Evolutionary conservation across 2,797 vertebrate species (phyloP).

Genomic region (Parauchenoglanis ngamensis): DNA sequence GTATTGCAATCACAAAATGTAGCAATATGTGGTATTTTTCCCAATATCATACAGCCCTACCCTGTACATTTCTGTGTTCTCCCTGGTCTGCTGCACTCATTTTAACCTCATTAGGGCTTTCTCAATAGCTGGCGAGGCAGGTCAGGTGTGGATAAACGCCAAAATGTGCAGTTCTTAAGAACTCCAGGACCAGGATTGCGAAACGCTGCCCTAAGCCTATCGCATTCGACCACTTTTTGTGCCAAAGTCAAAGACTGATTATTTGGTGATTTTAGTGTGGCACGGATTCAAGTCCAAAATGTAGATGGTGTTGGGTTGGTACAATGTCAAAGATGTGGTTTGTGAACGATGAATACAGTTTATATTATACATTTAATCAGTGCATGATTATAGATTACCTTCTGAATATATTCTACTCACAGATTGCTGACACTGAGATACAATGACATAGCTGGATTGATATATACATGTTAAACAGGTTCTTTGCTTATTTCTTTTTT

Average conservation of each 20-base stretch:
- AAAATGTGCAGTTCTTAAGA: background rate
- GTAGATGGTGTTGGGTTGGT: conserved; percentile 29
- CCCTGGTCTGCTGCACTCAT: background rate
- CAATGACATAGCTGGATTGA: conserved; percentile 28
- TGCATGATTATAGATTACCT: conserved; percentile 29
- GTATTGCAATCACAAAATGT: background rate
- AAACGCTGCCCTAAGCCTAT: conserved; percentile 48
- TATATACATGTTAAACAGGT: conserved; percentile 28
- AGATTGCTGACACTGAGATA: conserved; percentile 42
- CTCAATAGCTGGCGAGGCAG: background rate
- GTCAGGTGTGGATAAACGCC: background rate
- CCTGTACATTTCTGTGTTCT: background rate
- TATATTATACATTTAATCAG: conserved; percentile 38
- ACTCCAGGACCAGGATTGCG: conserved; percentile 27
- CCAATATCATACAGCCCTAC: background rate
- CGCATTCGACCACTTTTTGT: conserved; percentile 62
- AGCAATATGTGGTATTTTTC: background rate
- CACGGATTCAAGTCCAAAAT: conserved; percentile 45
- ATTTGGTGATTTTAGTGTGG: conserved; percentile 49
- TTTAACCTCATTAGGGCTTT: conserved; percentile 22
- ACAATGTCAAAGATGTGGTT: conserved; percentile 44
- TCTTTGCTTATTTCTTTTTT: conserved; percentile 22
- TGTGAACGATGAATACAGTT: conserved; percentile 38
- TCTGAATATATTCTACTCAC: conserved; percentile 26
- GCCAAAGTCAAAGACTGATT: conserved; percentile 74